Evolutionary conservation across 2,888 invertebrate genomes (phyloP).

Genomic region (Dermolepida albohirtum): DNA sequence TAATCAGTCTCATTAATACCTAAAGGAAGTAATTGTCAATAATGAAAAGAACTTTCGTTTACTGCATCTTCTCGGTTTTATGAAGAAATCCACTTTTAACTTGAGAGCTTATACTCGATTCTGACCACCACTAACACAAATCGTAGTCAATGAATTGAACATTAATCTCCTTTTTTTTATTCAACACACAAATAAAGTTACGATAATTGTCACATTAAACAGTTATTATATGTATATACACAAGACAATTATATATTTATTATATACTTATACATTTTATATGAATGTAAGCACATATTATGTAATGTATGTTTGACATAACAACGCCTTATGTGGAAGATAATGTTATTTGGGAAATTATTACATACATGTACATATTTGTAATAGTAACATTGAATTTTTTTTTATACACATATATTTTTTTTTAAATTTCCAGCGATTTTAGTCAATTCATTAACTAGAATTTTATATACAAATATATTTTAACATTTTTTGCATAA

Average conservation of each 20-base stretch:
- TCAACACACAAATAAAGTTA: slow-evolving; percentile 11
- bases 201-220: slow-evolving; percentile 15
- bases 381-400: too few species aligned
- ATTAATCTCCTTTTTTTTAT: not conserved
- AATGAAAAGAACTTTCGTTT: too few species aligned
- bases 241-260: not conserved
- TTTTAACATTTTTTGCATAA: slow-evolving; percentile 11
- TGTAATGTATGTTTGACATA: not conserved
- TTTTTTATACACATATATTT: not conserved
- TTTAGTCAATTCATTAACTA: slow-evolving; percentile 29
- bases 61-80: too few species aligned
- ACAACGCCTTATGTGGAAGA: slow-evolving; percentile 3
- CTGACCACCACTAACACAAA: not conserved
- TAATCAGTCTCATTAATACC: too few species aligned
- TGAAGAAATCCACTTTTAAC: too few species aligned
- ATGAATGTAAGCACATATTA: slow-evolving; percentile 12
- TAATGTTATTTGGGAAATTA: not conserved
- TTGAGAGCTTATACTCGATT: too few species aligned
- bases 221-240: slow-evolving; percentile 16
- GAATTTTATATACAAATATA: not conserved
- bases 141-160: slow-evolving; percentile 31
- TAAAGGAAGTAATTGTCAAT: too few species aligned
- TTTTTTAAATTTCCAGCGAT: not conserved
- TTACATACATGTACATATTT: slow-evolving; percentile 1
- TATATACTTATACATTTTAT: slow-evolving; percentile 13